phyloP scores from a whole-genome alignment of 2,888 invertebrate species.

The Epirrhoe tristata region DNA sequence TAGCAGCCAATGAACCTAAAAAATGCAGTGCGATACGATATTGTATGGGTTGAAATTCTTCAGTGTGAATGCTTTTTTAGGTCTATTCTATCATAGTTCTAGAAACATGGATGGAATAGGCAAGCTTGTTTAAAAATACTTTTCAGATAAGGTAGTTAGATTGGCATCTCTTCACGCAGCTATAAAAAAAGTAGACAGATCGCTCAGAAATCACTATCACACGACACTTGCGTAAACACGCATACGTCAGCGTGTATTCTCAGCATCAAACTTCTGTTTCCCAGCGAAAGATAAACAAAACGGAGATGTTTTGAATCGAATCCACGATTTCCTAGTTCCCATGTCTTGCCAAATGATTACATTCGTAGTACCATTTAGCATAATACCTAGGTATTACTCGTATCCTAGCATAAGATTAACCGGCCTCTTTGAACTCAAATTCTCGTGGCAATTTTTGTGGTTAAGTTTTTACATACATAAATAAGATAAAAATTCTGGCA shows the following conservation, averaged over 20 bases:
- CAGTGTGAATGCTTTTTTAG: too few relatives aligned
- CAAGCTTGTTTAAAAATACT: too few relatives aligned
- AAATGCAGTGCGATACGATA: too few relatives aligned
- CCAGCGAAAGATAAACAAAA: conserved; percentile 30
- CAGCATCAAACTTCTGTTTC: conserved; percentile 18
- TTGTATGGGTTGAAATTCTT: too few relatives aligned
- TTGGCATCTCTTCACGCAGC: not conserved
- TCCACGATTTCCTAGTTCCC: conserved; percentile 22
- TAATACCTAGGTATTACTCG: too few relatives aligned
- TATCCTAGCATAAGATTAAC: not conserved
- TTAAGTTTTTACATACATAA: too few relatives aligned
- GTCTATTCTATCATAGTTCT: too few relatives aligned
- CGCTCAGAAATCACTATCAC: not conserved
- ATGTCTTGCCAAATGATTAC: conserved; percentile 32
- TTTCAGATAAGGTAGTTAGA: not conserved
- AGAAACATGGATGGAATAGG: too few relatives aligned
- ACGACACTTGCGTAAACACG: not conserved
- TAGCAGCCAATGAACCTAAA: too few relatives aligned
- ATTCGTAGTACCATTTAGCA: conserved; percentile 17
- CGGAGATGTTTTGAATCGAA: conserved; percentile 27
- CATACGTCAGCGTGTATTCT: conserved; percentile 6
- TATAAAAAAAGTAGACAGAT: not conserved
- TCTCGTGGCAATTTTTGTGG: too few relatives aligned
- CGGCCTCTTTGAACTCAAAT: too few relatives aligned
- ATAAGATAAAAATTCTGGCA: too few relatives aligned